These are phyloP conservation scores for Corythornis madagascariensis DNA, from an alignment of 2,113 vertebrate species.

Conservation along the genomic window DNA sequence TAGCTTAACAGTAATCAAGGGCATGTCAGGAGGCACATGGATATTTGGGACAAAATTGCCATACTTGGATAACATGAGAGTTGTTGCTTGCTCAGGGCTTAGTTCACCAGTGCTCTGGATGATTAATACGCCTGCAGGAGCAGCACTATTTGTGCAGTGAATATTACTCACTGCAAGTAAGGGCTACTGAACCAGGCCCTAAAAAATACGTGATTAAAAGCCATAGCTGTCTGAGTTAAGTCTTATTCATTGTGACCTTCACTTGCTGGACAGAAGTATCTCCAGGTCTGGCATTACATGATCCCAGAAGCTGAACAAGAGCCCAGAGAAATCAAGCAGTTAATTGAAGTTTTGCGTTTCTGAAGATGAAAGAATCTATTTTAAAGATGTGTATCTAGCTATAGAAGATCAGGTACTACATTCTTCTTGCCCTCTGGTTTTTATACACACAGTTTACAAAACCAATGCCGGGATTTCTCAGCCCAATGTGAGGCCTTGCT, in stretches of 20 bases:
- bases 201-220: conserved; percentile 19
- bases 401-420: neutral
- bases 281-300: neutral
- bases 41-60: neutral
- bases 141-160: neutral
- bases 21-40: neutral
- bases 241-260: conserved; percentile 1
- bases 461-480: neutral
- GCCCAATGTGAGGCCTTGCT: neutral
- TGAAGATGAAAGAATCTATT: neutral
- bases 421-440: neutral
- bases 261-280: neutral
- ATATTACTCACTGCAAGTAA: conserved; percentile 24
- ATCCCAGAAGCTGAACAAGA: neutral
- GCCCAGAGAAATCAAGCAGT: neutral
- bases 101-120: neutral
- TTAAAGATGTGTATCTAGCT: neutral
- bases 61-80: neutral
- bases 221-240: neutral
- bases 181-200: conserved; percentile 25
- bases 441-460: neutral
- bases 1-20: neutral
- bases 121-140: neutral
- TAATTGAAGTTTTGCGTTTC: neutral
- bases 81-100: neutral